phyloP scores from a whole-genome alignment of 2,797 vertebrate genomes.

The Heterohyrax brucei region DNA sequence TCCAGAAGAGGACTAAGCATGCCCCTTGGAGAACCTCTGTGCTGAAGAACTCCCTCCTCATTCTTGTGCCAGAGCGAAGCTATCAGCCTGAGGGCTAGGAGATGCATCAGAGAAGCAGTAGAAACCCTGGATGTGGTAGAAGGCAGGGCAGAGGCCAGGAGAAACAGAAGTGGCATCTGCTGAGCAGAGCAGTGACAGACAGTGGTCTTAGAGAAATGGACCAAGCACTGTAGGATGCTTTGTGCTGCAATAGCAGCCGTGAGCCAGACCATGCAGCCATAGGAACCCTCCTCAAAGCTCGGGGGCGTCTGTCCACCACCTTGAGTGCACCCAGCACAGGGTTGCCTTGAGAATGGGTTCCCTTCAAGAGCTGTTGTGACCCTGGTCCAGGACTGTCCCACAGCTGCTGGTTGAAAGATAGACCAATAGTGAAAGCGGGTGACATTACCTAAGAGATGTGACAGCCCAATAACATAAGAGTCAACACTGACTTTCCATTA shows the following conservation, averaged over 20 bases:
- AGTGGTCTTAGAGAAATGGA: neutral
- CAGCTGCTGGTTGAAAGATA: neutral
- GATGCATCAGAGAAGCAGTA: neutral
- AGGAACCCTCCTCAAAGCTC: neutral
- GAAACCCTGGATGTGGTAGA: neutral
- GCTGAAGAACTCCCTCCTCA: neutral
- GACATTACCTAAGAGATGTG: neutral
- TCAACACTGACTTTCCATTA: neutral
- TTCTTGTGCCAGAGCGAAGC: neutral
- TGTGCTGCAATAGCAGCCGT: neutral
- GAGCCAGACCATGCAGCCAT: neutral
- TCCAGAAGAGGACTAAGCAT: neutral
- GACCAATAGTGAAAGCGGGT: neutral
- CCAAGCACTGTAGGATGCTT: neutral
- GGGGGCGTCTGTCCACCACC: neutral
- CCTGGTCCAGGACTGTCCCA: neutral
- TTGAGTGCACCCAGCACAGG: neutral
- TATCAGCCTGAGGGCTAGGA: neutral
- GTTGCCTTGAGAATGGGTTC: neutral
- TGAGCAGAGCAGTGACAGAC: neutral
- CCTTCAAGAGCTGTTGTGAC: neutral
- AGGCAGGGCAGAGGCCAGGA: neutral
- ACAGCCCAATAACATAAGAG: neutral
- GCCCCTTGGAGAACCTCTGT: neutral
- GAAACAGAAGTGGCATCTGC: neutral